Conservation (phyloP, 1,140 invertebrate genomes). For the Diploscapter pachys region DNA sequence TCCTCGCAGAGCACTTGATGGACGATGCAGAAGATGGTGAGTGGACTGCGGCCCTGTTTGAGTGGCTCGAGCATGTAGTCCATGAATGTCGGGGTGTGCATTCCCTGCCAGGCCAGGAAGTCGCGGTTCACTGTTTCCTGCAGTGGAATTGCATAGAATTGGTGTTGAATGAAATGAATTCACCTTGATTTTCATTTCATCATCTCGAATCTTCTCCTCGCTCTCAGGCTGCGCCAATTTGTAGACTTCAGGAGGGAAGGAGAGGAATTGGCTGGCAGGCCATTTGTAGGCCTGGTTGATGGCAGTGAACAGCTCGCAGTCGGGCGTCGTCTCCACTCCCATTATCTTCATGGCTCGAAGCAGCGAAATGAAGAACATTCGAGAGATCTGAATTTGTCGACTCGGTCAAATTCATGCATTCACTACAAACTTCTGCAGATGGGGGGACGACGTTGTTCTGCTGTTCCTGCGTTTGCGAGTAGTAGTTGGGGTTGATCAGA, state of each 20-base stretch:
- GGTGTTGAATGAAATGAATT: background rate
- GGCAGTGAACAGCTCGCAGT: background rate
- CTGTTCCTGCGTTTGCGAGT: too few relatives aligned
- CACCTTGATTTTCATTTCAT: background rate
- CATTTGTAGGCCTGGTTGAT: background rate
- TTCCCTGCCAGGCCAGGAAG: background rate
- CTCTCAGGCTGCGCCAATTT: background rate
- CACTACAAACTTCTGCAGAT: background rate
- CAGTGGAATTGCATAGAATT: background rate
- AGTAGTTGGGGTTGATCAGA: too few relatives aligned
- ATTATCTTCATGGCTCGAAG: conserved; percentile 2
- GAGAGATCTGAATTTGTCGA: conserved; percentile 5
- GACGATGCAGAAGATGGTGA: conserved; percentile 4
- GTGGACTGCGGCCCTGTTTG: background rate
- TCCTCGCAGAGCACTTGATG: conserved; percentile 6
- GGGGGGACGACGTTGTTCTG: too few relatives aligned
- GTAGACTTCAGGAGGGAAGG: background rate
- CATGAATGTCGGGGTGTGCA: background rate
- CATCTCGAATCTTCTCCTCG: background rate
- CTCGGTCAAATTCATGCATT: background rate
- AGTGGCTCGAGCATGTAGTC: conserved; percentile 4
- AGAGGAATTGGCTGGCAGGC: background rate
- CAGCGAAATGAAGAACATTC: background rate
- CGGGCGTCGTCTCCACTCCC: conserved; percentile 1
- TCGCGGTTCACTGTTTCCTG: conserved; percentile 3